Evolutionary conservation across 2,888 invertebrate genomes (phyloP).

Genomic region (Xanthia icteritia): DNA sequence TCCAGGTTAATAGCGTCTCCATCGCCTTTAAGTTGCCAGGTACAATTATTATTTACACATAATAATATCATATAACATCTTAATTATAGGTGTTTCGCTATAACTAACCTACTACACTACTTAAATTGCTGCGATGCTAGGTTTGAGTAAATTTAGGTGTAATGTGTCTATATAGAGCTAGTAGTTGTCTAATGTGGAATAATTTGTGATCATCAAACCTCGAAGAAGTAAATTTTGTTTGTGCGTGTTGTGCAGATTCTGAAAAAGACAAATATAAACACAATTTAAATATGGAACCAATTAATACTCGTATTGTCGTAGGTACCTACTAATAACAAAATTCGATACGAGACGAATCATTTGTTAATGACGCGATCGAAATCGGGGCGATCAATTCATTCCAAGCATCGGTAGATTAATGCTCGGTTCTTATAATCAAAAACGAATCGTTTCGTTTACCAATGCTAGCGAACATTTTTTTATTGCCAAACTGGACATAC

Average conservation of each 20-base stretch:
- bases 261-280: constrained; percentile 26
- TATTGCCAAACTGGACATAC: too few relatives aligned
- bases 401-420: background rate
- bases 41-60: constrained; percentile 22
- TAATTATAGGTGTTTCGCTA: constrained; percentile 14
- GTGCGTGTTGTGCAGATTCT: constrained; percentile 25
- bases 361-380: background rate
- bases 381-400: background rate
- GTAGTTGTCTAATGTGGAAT: constrained; percentile 3
- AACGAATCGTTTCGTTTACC: too few relatives aligned
- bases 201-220: background rate
- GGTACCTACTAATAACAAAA: background rate
- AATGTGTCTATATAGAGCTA: background rate
- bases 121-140: constrained; percentile 26
- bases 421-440: too few relatives aligned
- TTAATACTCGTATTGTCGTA: background rate
- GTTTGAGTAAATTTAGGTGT: constrained; percentile 10
- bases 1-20: background rate
- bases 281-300: background rate
- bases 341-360: background rate
- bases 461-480: too few relatives aligned
- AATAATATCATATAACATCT: constrained; percentile 15
- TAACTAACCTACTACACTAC: background rate
- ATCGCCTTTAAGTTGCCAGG: constrained; percentile 25
- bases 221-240: constrained; percentile 6